Percentiles rank a stretch among this genome's conserved stretches.
Evolutionary conservation across 2,888 invertebrate genomes (phyloP).

Genomic region (Platerodrilus igneus): DNA sequence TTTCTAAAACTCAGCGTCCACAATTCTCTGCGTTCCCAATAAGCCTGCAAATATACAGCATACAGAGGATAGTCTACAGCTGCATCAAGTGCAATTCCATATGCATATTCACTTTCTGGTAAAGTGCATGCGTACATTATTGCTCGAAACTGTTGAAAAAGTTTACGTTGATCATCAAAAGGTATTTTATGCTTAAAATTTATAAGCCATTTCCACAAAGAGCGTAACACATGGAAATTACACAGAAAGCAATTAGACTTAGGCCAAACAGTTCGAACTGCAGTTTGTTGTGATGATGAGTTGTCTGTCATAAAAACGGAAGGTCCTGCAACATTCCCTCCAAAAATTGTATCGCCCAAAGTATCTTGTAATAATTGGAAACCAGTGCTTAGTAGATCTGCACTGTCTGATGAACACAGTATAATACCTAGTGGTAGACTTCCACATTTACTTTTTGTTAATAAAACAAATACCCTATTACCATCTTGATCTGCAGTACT

Average conservation of each 20-base stretch:
- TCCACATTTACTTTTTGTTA: constrained; percentile 7
- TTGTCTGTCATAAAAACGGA: constrained; percentile 12
- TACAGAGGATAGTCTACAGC: neutral
- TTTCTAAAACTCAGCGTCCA: constrained; percentile 1
- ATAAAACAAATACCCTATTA: constrained; percentile 2
- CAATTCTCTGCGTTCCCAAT: neutral
- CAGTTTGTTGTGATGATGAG: constrained; percentile 3
- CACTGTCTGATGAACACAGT: constrained; percentile 5
- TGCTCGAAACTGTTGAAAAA: constrained; percentile 13
- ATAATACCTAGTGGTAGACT: constrained; percentile 9
- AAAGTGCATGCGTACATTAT: constrained; percentile 4
- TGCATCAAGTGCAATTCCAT: neutral
- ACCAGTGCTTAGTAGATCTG: neutral
- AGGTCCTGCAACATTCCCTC: constrained; percentile 9
- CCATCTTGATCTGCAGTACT: constrained; percentile 5
- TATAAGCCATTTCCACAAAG: constrained; percentile 13
- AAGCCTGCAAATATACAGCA: neutral
- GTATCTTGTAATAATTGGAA: constrained; percentile 8
- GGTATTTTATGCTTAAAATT: constrained; percentile 8
- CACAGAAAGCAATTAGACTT: constrained; percentile 9
- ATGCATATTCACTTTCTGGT: constrained; percentile 7
- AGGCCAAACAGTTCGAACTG: constrained; percentile 6
- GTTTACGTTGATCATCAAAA: neutral
- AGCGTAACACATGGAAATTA: constrained; percentile 14
- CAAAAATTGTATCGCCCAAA: constrained; percentile 2